Evolutionary conservation across 1,140 invertebrate species (phyloP).

Genomic region (Trinorchestia longiramus): DNA sequence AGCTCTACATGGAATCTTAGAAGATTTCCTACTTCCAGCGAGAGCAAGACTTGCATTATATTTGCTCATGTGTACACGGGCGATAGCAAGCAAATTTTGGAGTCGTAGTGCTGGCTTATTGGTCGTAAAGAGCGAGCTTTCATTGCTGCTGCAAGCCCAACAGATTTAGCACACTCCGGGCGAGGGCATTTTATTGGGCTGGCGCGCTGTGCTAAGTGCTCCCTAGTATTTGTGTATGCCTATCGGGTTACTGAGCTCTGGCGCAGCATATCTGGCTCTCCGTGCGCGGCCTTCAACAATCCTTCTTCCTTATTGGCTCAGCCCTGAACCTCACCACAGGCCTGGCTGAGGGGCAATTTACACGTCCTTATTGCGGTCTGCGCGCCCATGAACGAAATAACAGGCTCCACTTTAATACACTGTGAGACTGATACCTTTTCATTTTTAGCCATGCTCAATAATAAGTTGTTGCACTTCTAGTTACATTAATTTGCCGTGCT

Average conservation of each 20-base stretch:
- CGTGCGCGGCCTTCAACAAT: background rate
- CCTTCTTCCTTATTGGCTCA: slow-evolving; percentile 6
- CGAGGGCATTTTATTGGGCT: slow-evolving; percentile 3
- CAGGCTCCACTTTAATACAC: background rate
- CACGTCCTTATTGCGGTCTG: slow-evolving; percentile 5
- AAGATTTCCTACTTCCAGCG: background rate
- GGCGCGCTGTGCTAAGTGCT: slow-evolving; percentile 10
- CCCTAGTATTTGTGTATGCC: slow-evolving; percentile 34
- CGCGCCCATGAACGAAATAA: background rate
- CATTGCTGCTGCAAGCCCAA: slow-evolving; percentile 37
- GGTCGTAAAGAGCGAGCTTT: slow-evolving; percentile 35
- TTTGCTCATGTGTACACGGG: background rate
- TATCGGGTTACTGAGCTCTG: slow-evolving; percentile 35
- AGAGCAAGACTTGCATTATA: background rate
- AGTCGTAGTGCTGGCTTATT: slow-evolving; percentile 23
- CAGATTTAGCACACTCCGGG: slow-evolving; percentile 41
- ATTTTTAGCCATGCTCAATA: background rate
- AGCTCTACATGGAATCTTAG: background rate
- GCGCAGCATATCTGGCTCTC: background rate
- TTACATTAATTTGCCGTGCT: background rate
- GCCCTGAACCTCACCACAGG: background rate
- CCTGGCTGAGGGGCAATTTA: background rate
- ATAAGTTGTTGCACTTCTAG: background rate
- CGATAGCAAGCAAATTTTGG: slow-evolving; percentile 35
- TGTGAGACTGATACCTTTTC: background rate